Conservation (phyloP, 2,113 vertebrate species). For the Oreotragus oreotragus region DNA sequence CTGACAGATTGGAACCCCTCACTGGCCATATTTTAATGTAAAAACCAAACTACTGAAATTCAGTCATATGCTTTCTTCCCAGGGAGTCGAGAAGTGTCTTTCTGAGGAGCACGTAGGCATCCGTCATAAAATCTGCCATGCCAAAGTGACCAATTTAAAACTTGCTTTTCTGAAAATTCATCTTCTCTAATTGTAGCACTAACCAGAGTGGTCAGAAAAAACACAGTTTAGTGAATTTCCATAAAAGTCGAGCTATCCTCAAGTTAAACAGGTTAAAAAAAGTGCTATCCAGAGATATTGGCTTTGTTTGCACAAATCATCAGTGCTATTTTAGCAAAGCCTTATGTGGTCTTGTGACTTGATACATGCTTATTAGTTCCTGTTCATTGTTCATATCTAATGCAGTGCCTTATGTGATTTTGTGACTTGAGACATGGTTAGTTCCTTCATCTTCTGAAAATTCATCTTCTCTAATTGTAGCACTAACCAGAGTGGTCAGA, state of each 20-base stretch:
- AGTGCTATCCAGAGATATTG: not conserved
- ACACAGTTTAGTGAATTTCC: slow-evolving; percentile 19
- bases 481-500: not conserved
- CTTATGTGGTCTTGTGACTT: not conserved
- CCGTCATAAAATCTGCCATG: slow-evolving; percentile 56
- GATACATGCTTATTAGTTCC: not conserved
- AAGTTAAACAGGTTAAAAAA: not conserved
- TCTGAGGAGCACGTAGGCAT: slow-evolving; percentile 49
- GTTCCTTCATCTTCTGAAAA: too few species aligned
- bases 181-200: slow-evolving; percentile 1
- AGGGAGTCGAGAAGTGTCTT: slow-evolving; percentile 62
- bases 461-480: slow-evolving; percentile 2
- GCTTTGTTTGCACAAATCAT: not conserved
- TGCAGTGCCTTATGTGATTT: not conserved
- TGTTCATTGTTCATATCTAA: not conserved
- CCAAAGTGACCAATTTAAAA: slow-evolving; percentile 45
- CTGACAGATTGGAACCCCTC: slow-evolving; percentile 72
- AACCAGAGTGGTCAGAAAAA: slow-evolving; percentile 6
- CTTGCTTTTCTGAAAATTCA: slow-evolving; percentile 37
- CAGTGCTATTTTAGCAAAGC: not conserved
- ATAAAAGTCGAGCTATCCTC: slow-evolving; percentile 10
- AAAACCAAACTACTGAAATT: slow-evolving; percentile 70
- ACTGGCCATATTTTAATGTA: slow-evolving; percentile 74
- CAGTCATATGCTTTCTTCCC: slow-evolving; percentile 71
- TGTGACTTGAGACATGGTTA: not conserved